phyloP scores from a whole-genome alignment of 2,797 vertebrate genomes.

The Hylomyscus alleni region DNA sequence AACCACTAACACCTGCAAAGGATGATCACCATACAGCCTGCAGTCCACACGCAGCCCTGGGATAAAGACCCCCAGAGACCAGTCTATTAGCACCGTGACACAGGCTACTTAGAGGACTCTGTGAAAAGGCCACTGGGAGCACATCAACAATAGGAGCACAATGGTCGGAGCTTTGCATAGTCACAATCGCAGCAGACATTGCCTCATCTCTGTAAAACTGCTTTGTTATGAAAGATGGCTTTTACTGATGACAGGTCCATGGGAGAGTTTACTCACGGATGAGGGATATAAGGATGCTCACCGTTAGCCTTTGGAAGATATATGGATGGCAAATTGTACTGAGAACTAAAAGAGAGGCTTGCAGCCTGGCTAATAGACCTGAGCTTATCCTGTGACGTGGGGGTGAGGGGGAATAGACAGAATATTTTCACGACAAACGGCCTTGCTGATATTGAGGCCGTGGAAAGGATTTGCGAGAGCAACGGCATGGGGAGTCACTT shows the following conservation, averaged over 20 bases:
- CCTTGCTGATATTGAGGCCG: rapidly evolving
- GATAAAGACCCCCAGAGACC: background rate
- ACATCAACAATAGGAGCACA: background rate
- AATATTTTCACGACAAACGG: too few relatives aligned
- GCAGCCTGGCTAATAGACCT: background rate
- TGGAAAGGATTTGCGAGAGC: background rate
- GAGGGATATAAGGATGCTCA: background rate
- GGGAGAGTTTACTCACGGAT: background rate
- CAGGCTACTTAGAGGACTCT: background rate
- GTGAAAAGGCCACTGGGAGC: background rate
- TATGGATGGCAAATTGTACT: background rate
- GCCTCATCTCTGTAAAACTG: background rate
- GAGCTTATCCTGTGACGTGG: background rate
- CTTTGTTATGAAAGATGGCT: background rate
- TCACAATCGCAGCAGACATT: background rate
- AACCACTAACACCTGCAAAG: rapidly evolving
- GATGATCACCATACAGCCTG: too few relatives aligned
- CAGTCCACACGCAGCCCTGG: background rate
- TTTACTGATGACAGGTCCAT: background rate
- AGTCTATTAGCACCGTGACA: background rate
- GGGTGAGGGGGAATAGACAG: rapidly evolving
- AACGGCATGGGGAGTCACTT: rapidly evolving
- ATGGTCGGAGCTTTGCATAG: background rate
- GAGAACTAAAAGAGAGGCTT: background rate
- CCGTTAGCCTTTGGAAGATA: background rate